Evolutionary conservation across 2,888 invertebrate species (phyloP).

Genomic region (Sympetrum striolatum): DNA sequence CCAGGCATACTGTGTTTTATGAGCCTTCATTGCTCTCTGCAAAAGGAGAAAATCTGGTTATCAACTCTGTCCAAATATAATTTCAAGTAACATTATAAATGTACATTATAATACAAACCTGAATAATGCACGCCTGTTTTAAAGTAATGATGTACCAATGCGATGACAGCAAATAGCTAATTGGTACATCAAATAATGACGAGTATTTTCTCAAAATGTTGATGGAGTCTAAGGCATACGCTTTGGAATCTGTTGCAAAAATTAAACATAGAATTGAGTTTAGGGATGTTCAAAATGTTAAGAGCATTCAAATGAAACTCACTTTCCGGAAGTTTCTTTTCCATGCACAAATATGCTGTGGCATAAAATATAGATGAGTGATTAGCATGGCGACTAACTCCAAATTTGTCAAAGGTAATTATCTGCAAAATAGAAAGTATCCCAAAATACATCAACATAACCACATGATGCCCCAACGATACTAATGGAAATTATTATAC

Average conservation of each 20-base stretch:
- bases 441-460: neutral
- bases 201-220: conserved; percentile 87
- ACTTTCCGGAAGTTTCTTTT: conserved; percentile 71
- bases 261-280: conserved; percentile 45
- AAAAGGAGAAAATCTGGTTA: conserved; percentile 53
- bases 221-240: conserved; percentile 84
- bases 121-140: conserved; percentile 48
- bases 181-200: conserved; percentile 80
- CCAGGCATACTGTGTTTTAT: conserved; percentile 94
- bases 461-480: neutral
- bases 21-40: conserved; percentile 82
- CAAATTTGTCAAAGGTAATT: conserved; percentile 92
- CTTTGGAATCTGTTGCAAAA: conserved; percentile 73
- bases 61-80: neutral
- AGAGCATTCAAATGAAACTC: conserved; percentile 56
- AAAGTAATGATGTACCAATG: conserved; percentile 68
- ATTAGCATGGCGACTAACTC: conserved; percentile 92
- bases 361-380: conserved; percentile 87
- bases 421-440: conserved; percentile 58
- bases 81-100: neutral
- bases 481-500: neutral
- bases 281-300: neutral
- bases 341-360: conserved; percentile 74
- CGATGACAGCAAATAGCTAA: conserved; percentile 78
- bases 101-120: conserved; percentile 45